Percentiles rank a stretch among this genome's conserved stretches.
These are phyloP conservation scores for Sylvicola fuscatus DNA, from an alignment of 2,888 invertebrate genomes.

Conservation along the genomic window DNA sequence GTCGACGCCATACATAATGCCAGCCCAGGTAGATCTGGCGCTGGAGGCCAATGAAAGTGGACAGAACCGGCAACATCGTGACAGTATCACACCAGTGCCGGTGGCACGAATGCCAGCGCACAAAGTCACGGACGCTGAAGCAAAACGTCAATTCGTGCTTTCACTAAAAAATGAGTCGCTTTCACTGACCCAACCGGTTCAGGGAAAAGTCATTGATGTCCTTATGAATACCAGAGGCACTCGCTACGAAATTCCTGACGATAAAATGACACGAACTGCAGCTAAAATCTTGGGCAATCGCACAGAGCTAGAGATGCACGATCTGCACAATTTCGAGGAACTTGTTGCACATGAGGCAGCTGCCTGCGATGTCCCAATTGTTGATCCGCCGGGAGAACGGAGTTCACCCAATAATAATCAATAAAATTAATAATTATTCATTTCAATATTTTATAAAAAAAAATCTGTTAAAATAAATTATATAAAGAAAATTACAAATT, in stretches of 20 bases:
- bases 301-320: conserved; percentile 19
- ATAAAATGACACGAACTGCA: conserved; percentile 9
- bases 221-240: neutral
- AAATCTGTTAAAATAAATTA: no score
- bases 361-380: conserved; percentile 1
- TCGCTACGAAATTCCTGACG: conserved; percentile 21
- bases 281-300: conserved; percentile 17
- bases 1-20: conserved; percentile 3
- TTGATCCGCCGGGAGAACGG: conserved; percentile 3
- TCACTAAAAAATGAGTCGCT: no score
- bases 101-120: no score
- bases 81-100: no score
- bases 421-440: no score
- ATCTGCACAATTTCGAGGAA: neutral
- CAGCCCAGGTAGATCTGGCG: conserved; percentile 20
- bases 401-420: no score
- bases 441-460: no score
- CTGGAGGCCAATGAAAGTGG: conserved; percentile 23
- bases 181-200: no score
- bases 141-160: no score
- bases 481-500: no score
- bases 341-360: neutral
- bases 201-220: neutral
- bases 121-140: no score
- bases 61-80: no score